Conservation (phyloP, 2,113 vertebrate genomes). For the Cygnus buccinator region DNA sequence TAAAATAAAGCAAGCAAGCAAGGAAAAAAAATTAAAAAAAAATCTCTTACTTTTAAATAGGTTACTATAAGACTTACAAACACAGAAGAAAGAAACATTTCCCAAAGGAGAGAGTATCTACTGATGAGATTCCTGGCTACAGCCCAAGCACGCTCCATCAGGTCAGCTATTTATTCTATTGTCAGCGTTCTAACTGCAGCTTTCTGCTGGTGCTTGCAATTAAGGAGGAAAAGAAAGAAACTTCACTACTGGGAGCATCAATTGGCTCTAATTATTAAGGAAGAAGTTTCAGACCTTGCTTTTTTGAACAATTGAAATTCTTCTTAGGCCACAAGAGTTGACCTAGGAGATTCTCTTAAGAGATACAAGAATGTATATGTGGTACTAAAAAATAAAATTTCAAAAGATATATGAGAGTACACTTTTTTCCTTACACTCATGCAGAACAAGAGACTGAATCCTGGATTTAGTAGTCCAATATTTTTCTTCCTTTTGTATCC, state of each 20-base stretch:
- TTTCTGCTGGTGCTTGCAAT: slow-evolving; percentile 22
- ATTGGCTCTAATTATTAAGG: neutral
- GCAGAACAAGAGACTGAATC: neutral
- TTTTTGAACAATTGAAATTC: neutral
- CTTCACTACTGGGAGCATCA: neutral
- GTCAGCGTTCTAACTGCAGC: neutral
- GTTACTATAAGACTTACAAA: neutral
- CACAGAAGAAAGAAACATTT: slow-evolving; percentile 10
- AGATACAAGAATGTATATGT: neutral
- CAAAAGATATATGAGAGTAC: neutral
- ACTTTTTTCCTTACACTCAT: neutral
- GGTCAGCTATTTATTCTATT: neutral
- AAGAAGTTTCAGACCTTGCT: neutral
- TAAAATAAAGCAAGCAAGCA: neutral
- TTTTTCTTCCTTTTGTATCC: neutral
- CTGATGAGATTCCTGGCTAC: neutral
- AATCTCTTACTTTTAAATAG: neutral
- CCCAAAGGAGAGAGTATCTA: neutral
- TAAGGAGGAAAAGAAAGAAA: neutral
- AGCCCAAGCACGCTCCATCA: neutral
- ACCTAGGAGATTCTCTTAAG: neutral
- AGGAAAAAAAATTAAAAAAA: no score
- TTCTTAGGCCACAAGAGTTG: neutral
- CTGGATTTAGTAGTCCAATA: neutral
- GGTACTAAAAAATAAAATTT: neutral